Percentiles rank a stretch among this genome's conserved stretches.
These are phyloP conservation scores for Folsomia candida DNA, from an alignment of 2,888 invertebrate species.

Conservation along the genomic window DNA sequence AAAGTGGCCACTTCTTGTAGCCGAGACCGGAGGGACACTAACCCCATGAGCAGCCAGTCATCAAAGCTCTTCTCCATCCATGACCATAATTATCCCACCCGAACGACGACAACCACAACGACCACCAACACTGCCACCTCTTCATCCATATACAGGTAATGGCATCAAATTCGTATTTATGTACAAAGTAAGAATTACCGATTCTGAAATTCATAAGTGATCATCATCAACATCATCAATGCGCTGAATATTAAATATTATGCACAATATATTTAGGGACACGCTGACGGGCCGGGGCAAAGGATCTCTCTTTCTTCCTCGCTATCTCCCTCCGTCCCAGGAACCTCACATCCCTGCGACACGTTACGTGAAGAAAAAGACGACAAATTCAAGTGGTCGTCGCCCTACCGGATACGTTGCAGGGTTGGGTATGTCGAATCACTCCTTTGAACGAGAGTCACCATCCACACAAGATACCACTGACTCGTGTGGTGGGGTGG, in stretches of 20 bases:
- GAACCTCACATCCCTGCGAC: not conserved
- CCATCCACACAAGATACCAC: not conserved
- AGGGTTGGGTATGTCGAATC: not conserved
- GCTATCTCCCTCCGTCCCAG: conserved; percentile 27
- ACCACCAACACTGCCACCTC: not conserved
- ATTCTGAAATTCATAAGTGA: no score
- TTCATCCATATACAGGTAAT: not conserved
- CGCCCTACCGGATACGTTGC: not conserved
- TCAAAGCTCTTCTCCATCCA: conserved; percentile 1
- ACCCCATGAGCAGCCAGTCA: not conserved
- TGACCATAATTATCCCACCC: conserved; percentile 1
- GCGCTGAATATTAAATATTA: no score
- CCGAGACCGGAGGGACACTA: conserved; percentile 25
- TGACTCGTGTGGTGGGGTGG: not conserved
- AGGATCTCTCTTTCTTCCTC: conserved; percentile 31
- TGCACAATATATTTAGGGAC: no score
- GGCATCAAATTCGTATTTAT: not conserved
- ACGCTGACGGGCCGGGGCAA: not conserved
- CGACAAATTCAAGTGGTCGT: not conserved
- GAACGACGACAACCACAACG: not conserved
- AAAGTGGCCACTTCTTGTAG: conserved; percentile 39
- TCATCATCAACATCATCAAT: no score
- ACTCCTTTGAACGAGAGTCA: not conserved
- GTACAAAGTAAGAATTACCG: not conserved
- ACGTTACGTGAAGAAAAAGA: not conserved